A percentile compares a stretch with the other conserved stretches of the same genome.
These are phyloP conservation scores for Polydesmus complanatus DNA, from an alignment of 2,888 invertebrate genomes.

Conservation along the genomic window DNA sequence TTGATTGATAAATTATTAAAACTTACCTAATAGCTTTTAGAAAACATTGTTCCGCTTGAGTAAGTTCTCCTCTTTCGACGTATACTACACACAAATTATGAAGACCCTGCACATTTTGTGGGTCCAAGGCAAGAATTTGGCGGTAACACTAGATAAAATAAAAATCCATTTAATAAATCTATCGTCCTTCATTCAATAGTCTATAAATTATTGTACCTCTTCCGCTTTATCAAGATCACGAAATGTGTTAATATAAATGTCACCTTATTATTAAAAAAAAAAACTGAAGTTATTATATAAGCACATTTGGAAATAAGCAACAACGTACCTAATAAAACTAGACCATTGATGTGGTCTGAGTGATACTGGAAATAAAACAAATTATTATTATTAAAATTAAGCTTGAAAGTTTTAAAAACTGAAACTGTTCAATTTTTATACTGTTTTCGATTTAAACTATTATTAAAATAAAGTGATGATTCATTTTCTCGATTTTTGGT, in stretches of 20 bases:
- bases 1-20: background rate
- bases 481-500: too few species aligned
- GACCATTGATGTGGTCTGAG: constrained; percentile 85
- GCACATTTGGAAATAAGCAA: too few species aligned
- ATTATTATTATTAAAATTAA: background rate
- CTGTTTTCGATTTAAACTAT: too few species aligned
- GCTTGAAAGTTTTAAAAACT: too few species aligned
- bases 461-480: too few species aligned
- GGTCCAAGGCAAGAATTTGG: constrained; percentile 69
- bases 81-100: constrained; percentile 94
- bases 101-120: constrained; percentile 80
- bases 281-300: too few species aligned
- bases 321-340: constrained; percentile 81
- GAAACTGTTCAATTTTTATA: too few species aligned
- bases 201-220: constrained; percentile 48
- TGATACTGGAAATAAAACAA: constrained; percentile 42
- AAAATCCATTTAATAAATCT: constrained; percentile 3
- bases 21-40: constrained; percentile 43
- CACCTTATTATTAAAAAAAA: too few species aligned
- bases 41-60: constrained; percentile 69
- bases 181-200: background rate
- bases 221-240: constrained; percentile 90
- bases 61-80: constrained; percentile 75
- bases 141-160: constrained; percentile 60
- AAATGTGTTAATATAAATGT: constrained; percentile 89